Percentiles rank a stretch among this genome's conserved stretches.
These are phyloP conservation scores for Phthorimaea operculella DNA, from an alignment of 1,140 invertebrate genomes.

Conservation along the genomic window DNA sequence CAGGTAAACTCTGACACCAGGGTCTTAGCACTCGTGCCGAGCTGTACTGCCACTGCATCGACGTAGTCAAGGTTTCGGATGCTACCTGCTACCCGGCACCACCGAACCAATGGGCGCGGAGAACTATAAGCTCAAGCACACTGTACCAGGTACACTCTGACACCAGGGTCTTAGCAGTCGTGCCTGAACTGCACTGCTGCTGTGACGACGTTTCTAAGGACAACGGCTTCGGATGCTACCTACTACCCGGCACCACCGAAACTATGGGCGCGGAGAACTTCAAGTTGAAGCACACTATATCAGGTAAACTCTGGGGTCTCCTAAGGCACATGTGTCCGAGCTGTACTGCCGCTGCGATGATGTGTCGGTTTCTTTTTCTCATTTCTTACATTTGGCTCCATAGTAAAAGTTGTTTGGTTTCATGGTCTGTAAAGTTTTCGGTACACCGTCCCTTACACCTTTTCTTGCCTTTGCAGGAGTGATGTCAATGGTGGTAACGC, in stretches of 20 bases:
- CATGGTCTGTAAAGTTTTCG: too few species aligned
- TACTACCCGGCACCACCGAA: slow-evolving; percentile 29
- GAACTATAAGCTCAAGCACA: slow-evolving; percentile 44
- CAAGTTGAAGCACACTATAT: slow-evolving; percentile 36
- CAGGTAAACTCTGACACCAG: too few species aligned
- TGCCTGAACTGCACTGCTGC: slow-evolving; percentile 54
- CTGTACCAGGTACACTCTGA: slow-evolving; percentile 6
- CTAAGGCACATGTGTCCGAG: too few species aligned
- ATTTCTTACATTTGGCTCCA: too few species aligned
- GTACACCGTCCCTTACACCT: too few species aligned
- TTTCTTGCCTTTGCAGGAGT: too few species aligned
- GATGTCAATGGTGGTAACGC: slow-evolving; percentile 52
- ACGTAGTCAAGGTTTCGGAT: slow-evolving; percentile 63
- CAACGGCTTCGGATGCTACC: slow-evolving; percentile 54
- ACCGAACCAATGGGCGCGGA: slow-evolving; percentile 34
- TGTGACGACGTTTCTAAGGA: slow-evolving; percentile 56
- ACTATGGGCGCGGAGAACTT: slow-evolving; percentile 39
- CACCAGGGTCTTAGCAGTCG: too few species aligned
- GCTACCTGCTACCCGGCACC: slow-evolving; percentile 34
- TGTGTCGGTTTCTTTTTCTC: too few species aligned
- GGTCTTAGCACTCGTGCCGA: too few species aligned
- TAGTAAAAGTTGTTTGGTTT: too few species aligned
- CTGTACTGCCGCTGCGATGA: too few species aligned
- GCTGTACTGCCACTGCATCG: slow-evolving; percentile 53
- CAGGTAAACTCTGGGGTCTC: too few species aligned